Conservation (phyloP, 2,888 invertebrate genomes). For the Apantesis nais region DNA sequence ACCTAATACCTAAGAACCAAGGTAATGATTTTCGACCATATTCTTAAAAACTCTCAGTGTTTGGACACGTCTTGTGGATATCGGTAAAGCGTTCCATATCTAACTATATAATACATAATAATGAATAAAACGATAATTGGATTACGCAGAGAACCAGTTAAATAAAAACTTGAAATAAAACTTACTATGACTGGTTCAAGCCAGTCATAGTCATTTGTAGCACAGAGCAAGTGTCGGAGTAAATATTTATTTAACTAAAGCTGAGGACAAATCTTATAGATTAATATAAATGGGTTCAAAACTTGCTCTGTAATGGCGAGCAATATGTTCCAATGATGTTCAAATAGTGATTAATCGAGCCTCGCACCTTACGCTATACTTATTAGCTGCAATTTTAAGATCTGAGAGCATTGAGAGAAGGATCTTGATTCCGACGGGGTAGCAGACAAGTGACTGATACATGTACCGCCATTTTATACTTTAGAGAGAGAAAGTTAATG, state of each 20-base stretch:
- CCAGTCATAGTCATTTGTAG: neutral
- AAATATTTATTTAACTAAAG: neutral
- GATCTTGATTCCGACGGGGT: neutral
- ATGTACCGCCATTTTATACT: no score
- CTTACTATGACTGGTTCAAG: neutral
- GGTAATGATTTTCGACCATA: no score
- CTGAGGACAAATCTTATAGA: neutral
- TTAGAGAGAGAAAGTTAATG: no score
- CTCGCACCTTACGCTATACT: neutral
- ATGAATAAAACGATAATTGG: no score
- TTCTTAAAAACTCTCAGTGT: no score
- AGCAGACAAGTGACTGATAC: neutral
- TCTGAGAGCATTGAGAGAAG: neutral
- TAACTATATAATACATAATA: no score
- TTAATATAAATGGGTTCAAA: slow-evolving; percentile 10
- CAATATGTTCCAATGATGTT: slow-evolving; percentile 9
- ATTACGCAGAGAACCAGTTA: neutral
- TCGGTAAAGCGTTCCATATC: no score
- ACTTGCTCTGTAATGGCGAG: slow-evolving; percentile 8
- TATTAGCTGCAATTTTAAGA: neutral
- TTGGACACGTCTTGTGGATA: no score
- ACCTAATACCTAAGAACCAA: no score
- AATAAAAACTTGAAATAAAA: neutral
- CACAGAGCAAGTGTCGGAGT: neutral
- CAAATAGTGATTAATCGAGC: slow-evolving; percentile 4